Base-by-base conservation (phyloP, 2,888 invertebrate species). In the Drosophila siamana region DNA sequence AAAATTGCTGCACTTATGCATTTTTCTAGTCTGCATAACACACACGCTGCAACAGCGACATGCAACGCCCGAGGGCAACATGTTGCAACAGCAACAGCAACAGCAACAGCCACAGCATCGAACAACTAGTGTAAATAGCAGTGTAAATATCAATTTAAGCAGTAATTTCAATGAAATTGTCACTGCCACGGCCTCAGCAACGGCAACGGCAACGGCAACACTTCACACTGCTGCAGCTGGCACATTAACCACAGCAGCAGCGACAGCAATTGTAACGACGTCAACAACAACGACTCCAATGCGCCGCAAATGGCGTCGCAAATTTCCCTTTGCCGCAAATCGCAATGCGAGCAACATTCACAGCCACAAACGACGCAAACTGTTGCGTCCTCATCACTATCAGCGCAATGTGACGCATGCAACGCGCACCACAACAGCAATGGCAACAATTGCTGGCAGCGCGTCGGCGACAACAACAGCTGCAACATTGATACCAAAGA, bases 161-260 rank as follows among this genome's bases (percentile, higher is more conserved):
- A 86, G 70, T 56, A 84, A 79, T 78, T 78, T 79, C 74, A 88
- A 84, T 80, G 83, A 89, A 83, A 89, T 89, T 83, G 89, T 90
- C 74, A 71, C 64, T 57, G 74, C 74, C 28, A 69, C 63, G 47
- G 78, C 75, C 11, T 36, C 62, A 16, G 74, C 74, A 28, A 46
- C 56, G 4, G 79, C 82, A 6, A 15, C 52, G 8, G 66, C 74
- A 13, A 64, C 75, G 22, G 68, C 68, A 51, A 48, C 64, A 51
- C 24, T 51, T 41, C 55, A 46, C 24, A 54, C 74, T 8, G 41
- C 52, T 48, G 33, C 63, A 47, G 24, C 52, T 6, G 60, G 40
- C 22, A 30, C 56, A 41, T 19, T 63, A 52, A 26, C 67, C 47
- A 64, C 64, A 61, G 54, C 69, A 52, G 38, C 64, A 11, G 54